phyloP scores from a whole-genome alignment of 2,113 vertebrate genomes.

The Apodemus sylvaticus region DNA sequence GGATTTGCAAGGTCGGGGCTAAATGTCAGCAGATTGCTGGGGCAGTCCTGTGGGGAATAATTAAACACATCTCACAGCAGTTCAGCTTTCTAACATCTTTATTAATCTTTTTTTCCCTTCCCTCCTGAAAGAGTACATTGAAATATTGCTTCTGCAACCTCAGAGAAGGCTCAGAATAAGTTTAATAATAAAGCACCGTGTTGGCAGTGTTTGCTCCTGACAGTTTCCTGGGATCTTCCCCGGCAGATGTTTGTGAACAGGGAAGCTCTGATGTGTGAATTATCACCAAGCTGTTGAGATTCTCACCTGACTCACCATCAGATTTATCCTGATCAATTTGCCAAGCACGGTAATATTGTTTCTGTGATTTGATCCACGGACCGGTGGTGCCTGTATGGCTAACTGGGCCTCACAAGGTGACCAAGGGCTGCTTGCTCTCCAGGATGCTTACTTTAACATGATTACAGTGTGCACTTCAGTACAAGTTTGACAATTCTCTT shows the following conservation, averaged over 20 bases:
- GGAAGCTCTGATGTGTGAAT: slow-evolving; percentile 84
- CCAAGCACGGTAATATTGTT: slow-evolving; percentile 66
- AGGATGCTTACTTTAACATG: slow-evolving; percentile 42
- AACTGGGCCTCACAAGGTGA: slow-evolving; percentile 41
- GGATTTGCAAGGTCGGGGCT: slow-evolving; percentile 93
- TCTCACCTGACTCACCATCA: slow-evolving; percentile 84
- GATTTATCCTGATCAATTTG: slow-evolving; percentile 78
- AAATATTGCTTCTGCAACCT: slow-evolving; percentile 79
- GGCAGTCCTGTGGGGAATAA: slow-evolving; percentile 91
- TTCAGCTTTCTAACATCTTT: slow-evolving; percentile 92
- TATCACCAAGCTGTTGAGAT: slow-evolving; percentile 76
- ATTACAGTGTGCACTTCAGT: slow-evolving; percentile 77
- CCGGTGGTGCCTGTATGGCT: background rate
- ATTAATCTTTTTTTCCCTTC: slow-evolving; percentile 86
- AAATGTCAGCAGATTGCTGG: slow-evolving; percentile 94
- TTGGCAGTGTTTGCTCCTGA: slow-evolving; percentile 77
- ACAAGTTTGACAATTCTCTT: slow-evolving; percentile 83
- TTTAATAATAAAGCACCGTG: slow-evolving; percentile 80
- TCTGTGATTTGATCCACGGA: slow-evolving; percentile 50
- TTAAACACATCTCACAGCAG: slow-evolving; percentile 92
- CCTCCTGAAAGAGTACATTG: slow-evolving; percentile 77
- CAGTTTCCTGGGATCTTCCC: slow-evolving; percentile 70
- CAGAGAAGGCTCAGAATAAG: slow-evolving; percentile 79
- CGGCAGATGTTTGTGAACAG: slow-evolving; percentile 75
- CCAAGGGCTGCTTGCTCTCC: slow-evolving; percentile 25